These are phyloP conservation scores for Siniperca chuatsi DNA, from an alignment of 2,113 vertebrate species.

Conservation along the genomic window DNA sequence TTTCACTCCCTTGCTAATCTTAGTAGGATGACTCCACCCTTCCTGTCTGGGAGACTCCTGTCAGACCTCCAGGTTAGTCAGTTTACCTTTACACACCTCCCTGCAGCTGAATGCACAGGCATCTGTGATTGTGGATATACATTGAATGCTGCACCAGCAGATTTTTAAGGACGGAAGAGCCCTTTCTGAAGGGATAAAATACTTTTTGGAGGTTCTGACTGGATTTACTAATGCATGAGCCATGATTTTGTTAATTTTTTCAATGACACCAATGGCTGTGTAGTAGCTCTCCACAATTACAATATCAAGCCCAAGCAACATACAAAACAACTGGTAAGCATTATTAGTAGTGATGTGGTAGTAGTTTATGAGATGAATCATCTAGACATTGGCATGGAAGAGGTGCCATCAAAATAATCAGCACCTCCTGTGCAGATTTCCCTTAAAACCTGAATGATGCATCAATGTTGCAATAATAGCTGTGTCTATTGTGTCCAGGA, in stretches of 20 bases:
- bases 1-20: conserved; percentile 77
- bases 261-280: conserved; percentile 52
- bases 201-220: conserved; percentile 27
- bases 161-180: conserved; percentile 28
- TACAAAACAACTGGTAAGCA: conserved; percentile 65
- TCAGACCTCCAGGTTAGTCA: conserved; percentile 64
- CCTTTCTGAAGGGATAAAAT: neutral
- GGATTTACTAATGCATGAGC: conserved; percentile 69
- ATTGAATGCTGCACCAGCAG: neutral
- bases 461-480: neutral
- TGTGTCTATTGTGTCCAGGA: neutral
- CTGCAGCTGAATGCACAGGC: conserved; percentile 56
- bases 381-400: neutral
- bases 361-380: conserved; percentile 13
- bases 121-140: conserved; percentile 57
- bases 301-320: conserved; percentile 42
- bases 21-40: conserved; percentile 81
- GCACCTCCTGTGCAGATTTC: conserved; percentile 7
- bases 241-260: conserved; percentile 66
- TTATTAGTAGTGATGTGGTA: conserved; percentile 11
- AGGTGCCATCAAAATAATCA: neutral
- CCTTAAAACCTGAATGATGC: neutral
- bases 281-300: conserved; percentile 53
- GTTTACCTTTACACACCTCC: conserved; percentile 64
- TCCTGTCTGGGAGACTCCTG: conserved; percentile 61